phyloP scores from a whole-genome alignment of 1,140 invertebrate species.

The Plutomurus gul region DNA sequence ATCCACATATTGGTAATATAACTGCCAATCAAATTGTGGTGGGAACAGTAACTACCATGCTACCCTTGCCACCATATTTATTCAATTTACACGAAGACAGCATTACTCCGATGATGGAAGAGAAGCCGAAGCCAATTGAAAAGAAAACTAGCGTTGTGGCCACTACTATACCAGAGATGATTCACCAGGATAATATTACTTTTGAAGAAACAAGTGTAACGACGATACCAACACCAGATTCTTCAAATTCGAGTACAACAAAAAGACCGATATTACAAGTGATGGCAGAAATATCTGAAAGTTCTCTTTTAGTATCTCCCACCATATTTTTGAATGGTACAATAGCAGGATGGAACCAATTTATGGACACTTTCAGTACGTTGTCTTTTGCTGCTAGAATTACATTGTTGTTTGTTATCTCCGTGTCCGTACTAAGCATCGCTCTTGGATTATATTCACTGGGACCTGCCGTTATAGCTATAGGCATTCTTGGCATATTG shows the following conservation, averaged over 20 bases:
- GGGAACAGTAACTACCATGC: not conserved
- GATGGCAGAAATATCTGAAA: not conserved
- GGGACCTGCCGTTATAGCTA: conserved; percentile 44
- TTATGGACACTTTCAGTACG: conserved; percentile 33
- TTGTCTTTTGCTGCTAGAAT: conserved; percentile 38
- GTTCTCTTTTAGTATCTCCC: not conserved
- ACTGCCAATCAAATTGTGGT: not conserved
- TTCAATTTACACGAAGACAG: not conserved
- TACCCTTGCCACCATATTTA: not conserved
- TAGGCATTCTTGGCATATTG: conserved; percentile 46
- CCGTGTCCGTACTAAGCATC: conserved; percentile 49
- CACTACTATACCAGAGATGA: not conserved
- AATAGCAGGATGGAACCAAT: conserved; percentile 15
- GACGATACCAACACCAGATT: not conserved
- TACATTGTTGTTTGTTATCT: conserved; percentile 39
- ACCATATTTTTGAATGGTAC: conserved; percentile 40
- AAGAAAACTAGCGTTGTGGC: not conserved
- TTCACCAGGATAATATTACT: not conserved
- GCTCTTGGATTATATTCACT: conserved; percentile 44
- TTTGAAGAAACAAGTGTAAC: not conserved
- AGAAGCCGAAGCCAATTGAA: not conserved
- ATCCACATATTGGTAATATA: not conserved
- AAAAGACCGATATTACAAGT: not conserved
- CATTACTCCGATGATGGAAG: not conserved
- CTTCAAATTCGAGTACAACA: not conserved